Evolutionary conservation across 2,888 invertebrate species (phyloP).

Genomic region (Leucophenga maculata): DNA sequence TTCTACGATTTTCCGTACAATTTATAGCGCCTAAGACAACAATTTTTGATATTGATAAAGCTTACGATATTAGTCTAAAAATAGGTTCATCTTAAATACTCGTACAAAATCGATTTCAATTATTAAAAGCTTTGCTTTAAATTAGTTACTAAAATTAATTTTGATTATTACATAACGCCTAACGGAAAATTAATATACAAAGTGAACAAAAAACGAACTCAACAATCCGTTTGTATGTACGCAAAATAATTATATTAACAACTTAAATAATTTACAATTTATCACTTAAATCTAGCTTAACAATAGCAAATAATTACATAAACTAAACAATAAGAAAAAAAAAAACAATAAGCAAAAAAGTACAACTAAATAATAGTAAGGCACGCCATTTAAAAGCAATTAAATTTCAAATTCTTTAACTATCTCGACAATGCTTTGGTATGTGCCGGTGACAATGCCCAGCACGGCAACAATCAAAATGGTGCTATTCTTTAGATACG

Average conservation of each 20-base stretch:
- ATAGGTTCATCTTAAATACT: too few species aligned
- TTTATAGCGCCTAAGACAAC: too few species aligned
- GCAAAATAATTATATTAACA: conserved; percentile 3
- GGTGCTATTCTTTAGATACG: conserved; percentile 76
- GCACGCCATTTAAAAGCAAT: conserved; percentile 3
- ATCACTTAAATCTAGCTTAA: conserved; percentile 4
- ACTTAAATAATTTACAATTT: conserved; percentile 14
- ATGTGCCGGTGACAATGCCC: conserved; percentile 83
- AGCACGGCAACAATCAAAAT: conserved; percentile 80
- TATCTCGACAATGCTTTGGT: conserved; percentile 80
- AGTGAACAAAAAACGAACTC: too few species aligned
- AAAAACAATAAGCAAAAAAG: conserved; percentile 42
- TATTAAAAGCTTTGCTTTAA: too few species aligned
- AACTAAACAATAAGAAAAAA: background rate
- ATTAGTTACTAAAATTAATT: too few species aligned
- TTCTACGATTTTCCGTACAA: too few species aligned
- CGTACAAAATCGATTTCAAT: too few species aligned
- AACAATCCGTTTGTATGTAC: too few species aligned
- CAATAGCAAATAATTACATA: background rate
- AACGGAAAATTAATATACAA: too few species aligned
- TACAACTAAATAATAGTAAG: background rate
- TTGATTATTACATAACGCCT: too few species aligned
- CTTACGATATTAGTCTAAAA: too few species aligned
- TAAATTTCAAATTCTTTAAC: conserved; percentile 55
- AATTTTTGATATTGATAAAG: too few species aligned